Evolutionary conservation across 2,113 vertebrate species (phyloP), one percentile per base, ranked within the genome.

Genomic region (Gila orcuttii): DNA sequence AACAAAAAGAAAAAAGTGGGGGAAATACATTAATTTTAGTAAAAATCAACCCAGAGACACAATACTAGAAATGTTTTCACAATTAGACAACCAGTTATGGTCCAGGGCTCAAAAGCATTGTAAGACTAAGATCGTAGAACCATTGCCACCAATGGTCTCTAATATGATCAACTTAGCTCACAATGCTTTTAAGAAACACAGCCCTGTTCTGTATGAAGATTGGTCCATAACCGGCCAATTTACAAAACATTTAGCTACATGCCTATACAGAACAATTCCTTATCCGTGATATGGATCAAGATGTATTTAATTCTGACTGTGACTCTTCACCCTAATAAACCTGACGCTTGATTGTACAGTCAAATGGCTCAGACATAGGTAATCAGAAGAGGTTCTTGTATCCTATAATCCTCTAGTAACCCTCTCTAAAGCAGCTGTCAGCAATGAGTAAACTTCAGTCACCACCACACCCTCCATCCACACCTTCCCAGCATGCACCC

Each of bases 351-450:
- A 17, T 57, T 83, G 62, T 60, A 50, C 76, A 75, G 33, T 66
- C 55, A 68, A 84, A 73, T 36, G 57, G 23, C 59, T 79, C 33
- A 62, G 57, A 79, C 77, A 42, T 60, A 84, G 79, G 76, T 82
- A 81, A 68, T 66, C 50, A 82, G 64, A 75, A 52, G 50, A 68
- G 31, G 12, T 60, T 77, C 36, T 28, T n/a, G 55, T 33, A 13
- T 75, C 28, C 55, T 55, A 39, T 85, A 88, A 86, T 88, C 85
- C 88, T 36, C 21, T 23, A 47, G 69, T 77, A 69, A 71, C 78
- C 59, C 81, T 60, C 60, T 88, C 69, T 15, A 77, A n/a, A 82
- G 85, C 85, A 86, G 84, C 81, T 83, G 85, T 89, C 90, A 90
- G 81, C 74, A 62, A 52, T 80, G 87, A 87, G 59, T 77, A 64